Conservation (phyloP, 2,888 invertebrate species). For the Limenitis camilla region DNA sequence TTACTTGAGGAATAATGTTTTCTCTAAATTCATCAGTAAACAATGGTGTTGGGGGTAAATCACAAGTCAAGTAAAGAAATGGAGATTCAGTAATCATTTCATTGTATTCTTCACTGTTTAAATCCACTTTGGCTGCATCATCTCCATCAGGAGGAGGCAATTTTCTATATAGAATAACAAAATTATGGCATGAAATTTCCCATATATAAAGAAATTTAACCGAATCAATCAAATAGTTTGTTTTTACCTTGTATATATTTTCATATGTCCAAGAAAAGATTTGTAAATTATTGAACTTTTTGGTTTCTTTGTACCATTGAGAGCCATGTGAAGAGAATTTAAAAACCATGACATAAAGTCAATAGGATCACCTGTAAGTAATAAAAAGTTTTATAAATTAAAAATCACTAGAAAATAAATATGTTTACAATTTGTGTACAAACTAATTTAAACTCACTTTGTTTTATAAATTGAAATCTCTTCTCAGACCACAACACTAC, state of each 20-base stretch:
- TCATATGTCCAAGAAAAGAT: conserved; percentile 94
- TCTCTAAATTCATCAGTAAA: conserved; percentile 98
- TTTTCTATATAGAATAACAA: conserved; percentile 74
- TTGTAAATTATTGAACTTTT: conserved; percentile 95
- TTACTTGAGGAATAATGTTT: conserved; percentile 98
- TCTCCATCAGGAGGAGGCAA: conserved; percentile 94
- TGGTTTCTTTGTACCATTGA: conserved; percentile 92
- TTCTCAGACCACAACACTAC: conserved; percentile 98
- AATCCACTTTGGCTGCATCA: conserved; percentile 87
- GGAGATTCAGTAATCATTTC: conserved; percentile 92
- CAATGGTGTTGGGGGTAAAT: conserved; percentile 96
- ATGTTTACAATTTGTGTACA: not conserved
- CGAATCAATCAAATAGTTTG: not conserved
- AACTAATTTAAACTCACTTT: conserved; percentile 80
- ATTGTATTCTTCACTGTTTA: conserved; percentile 89
- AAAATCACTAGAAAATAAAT: not conserved
- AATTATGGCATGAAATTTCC: not conserved
- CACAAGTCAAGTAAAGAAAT: conserved; percentile 97
- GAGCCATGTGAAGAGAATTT: conserved; percentile 94
- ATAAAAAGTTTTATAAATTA: not conserved
- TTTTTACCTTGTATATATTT: conserved; percentile 81
- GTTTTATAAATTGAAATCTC: conserved; percentile 97
- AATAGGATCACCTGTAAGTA: conserved; percentile 89
- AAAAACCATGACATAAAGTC: conserved; percentile 99
- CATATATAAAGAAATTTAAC: not conserved